phyloP scores from a whole-genome alignment of 2,113 vertebrate species.

The Plotosus lineatus region DNA sequence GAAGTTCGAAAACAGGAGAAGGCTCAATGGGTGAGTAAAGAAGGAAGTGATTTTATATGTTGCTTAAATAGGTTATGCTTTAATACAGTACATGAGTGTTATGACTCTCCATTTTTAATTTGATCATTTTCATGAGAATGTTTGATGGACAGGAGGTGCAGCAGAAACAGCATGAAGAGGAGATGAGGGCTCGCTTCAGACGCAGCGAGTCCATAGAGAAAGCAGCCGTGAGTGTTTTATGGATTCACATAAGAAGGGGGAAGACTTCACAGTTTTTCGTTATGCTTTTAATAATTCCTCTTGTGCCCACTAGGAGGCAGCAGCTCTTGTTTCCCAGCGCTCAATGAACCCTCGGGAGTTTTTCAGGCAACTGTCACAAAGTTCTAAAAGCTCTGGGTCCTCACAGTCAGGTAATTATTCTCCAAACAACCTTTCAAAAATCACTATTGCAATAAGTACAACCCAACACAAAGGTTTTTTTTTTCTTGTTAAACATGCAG shows the following conservation, averaged over 20 bases:
- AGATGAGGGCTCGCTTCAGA: slow-evolving; percentile 70
- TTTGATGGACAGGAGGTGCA: slow-evolving; percentile 65
- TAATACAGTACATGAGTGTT: background rate
- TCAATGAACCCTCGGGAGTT: slow-evolving; percentile 78
- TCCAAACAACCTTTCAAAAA: background rate
- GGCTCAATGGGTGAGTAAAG: slow-evolving; percentile 69
- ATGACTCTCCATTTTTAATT: background rate
- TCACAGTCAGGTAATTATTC: slow-evolving; percentile 60
- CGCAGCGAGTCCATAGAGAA: slow-evolving; percentile 79
- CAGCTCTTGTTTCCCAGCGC: slow-evolving; percentile 77
- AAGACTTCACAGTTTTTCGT: background rate
- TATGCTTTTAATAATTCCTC: background rate
- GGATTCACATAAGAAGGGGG: background rate
- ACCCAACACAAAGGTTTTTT: background rate
- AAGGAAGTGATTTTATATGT: background rate
- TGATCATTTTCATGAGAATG: background rate
- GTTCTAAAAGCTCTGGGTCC: slow-evolving; percentile 68
- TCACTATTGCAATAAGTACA: background rate
- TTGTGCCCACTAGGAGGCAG: slow-evolving; percentile 73
- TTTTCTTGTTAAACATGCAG: slow-evolving; percentile 55
- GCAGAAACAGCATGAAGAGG: slow-evolving; percentile 75
- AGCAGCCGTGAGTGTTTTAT: slow-evolving; percentile 74
- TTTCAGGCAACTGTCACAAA: slow-evolving; percentile 77
- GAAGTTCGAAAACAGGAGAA: slow-evolving; percentile 68
- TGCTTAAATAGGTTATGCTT: background rate